phyloP scores from a whole-genome alignment of 2,888 invertebrate genomes.

The Alentia gelatinosa region DNA sequence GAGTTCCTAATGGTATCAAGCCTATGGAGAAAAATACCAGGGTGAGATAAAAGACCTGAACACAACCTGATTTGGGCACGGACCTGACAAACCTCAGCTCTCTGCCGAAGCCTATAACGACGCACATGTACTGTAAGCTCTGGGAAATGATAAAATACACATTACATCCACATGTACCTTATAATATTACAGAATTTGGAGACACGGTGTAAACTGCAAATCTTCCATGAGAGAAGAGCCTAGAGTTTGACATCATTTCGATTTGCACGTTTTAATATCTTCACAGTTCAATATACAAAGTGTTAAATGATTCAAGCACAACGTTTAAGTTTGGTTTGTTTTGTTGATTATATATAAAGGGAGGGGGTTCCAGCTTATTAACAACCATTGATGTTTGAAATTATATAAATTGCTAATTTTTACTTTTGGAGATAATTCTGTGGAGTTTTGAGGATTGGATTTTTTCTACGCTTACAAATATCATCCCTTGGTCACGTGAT shows the following conservation, averaged over 20 bases:
- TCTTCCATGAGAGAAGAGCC: not conserved
- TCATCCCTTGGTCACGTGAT: not conserved
- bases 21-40: not conserved
- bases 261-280: not conserved
- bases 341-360: not conserved
- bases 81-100: not conserved
- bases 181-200: not conserved
- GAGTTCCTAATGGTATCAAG: not conserved
- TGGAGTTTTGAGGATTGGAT: not conserved
- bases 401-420: not conserved
- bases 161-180: not conserved
- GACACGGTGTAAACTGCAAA: not conserved
- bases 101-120: not conserved
- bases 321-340: not conserved
- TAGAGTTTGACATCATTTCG: not conserved
- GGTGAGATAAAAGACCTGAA: not conserved
- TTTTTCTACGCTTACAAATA: not conserved
- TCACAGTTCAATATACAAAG: not conserved
- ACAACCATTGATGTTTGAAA: not conserved
- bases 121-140: not conserved
- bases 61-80: not conserved
- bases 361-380: not conserved
- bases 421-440: not conserved
- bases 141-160: not conserved
- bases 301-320: not conserved